A percentile compares a stretch with the other conserved stretches of the same genome.
Conservation (phyloP, 2,888 invertebrate species). For the Acronicta alni region DNA sequence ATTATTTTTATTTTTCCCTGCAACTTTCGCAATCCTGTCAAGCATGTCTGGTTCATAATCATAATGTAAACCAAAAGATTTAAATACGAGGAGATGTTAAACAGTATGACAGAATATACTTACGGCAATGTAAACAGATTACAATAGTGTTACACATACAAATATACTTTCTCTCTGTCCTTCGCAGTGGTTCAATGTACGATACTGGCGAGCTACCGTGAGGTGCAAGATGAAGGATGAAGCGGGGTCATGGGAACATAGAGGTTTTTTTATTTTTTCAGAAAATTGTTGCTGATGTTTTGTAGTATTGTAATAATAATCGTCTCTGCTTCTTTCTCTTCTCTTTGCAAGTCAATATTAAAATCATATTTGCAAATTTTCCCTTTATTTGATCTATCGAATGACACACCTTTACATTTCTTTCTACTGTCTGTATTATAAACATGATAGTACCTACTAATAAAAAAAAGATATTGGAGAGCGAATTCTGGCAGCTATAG, state of each 20-base stretch:
- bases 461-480: too few species aligned
- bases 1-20: neutral
- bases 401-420: too few species aligned
- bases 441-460: too few species aligned
- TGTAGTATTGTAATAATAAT: too few species aligned
- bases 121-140: conserved; percentile 50
- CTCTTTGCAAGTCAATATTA: too few species aligned
- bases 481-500: too few species aligned
- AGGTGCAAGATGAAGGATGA: conserved; percentile 11
- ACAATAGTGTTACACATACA: conserved; percentile 55
- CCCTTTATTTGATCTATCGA: too few species aligned
- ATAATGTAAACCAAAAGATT: conserved; percentile 14
- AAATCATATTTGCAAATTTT: too few species aligned
- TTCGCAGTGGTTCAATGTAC: conserved; percentile 77
- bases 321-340: too few species aligned
- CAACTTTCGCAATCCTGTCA: neutral
- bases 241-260: conserved; percentile 20
- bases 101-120: conserved; percentile 51
- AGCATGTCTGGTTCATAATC: too few species aligned
- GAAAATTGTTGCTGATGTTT: too few species aligned
- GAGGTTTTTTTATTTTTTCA: neutral
- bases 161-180: conserved; percentile 73
- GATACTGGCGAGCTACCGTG: conserved; percentile 66
- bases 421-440: too few species aligned
- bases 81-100: conserved; percentile 40